Evolutionary conservation across 2,888 invertebrate genomes (phyloP).

Genomic region (Spatulosminthurus flaviceps): DNA sequence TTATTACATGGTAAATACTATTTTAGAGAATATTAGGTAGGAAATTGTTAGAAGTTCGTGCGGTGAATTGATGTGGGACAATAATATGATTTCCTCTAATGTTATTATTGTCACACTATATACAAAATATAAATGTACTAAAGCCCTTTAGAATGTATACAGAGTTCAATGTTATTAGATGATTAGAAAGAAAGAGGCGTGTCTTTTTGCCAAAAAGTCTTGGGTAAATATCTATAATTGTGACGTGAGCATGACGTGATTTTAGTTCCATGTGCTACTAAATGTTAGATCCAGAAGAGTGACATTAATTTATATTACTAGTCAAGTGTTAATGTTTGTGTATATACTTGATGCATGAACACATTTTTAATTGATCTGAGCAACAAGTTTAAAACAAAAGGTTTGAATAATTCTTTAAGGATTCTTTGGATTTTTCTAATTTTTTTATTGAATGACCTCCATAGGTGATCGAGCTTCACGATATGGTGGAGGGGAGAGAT

Average conservation of each 20-base stretch:
- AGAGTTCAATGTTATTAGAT: conserved; percentile 5
- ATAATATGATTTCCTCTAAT: too few species aligned
- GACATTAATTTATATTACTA: too few species aligned
- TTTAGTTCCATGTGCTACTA: conserved; percentile 4
- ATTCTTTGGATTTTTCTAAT: too few species aligned
- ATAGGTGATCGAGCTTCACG: conserved; percentile 83
- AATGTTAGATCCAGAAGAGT: conserved; percentile 2
- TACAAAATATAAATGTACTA: too few species aligned
- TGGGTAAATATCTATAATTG: neutral
- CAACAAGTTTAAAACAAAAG: too few species aligned
- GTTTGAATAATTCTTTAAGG: too few species aligned
- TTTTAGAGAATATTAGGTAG: too few species aligned
- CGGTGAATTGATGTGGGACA: too few species aligned
- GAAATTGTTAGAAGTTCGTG: too few species aligned
- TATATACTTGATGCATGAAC: neutral
- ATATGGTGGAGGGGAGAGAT: conserved; percentile 68
- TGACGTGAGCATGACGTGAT: too few species aligned
- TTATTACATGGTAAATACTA: too few species aligned
- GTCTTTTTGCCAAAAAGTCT: neutral
- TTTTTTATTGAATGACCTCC: neutral
- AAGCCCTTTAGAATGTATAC: neutral
- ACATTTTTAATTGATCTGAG: neutral
- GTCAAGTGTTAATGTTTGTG: neutral
- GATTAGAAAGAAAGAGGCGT: neutral
- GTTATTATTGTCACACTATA: neutral